Evolutionary conservation across 2,888 invertebrate species (phyloP), one percentile per base, ranked within the genome.

Genomic region (Cataglyphis altisquamis): DNA sequence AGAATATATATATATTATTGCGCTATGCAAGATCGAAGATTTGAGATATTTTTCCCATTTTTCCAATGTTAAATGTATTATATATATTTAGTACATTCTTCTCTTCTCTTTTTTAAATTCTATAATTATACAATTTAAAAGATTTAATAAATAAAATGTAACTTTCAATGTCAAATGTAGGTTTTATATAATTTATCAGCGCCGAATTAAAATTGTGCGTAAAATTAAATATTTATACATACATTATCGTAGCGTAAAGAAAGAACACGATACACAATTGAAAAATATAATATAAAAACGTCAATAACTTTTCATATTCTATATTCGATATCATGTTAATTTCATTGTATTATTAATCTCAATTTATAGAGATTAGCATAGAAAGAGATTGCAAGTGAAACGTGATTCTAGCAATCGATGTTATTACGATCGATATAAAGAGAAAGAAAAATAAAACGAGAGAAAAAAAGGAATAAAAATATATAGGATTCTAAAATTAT

Each of bases 351-450:
- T 25, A 25, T 67, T 12, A 66, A 10, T 66, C 21, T 39, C 1
- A 25, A 15, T 66, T 9, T 39, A 41, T n/a, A 52, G n/a, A 9
- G 21, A 41, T 25, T n/a, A 39, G 1, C 21, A 66, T 41, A 25
- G 25, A 12, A 41, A 45, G 4, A 39, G 1, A 67, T 0, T 5
- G 12, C 8, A 12, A 68, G 12, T 3, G 3, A 55, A 21, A 57
- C n/a, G 12, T 32, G n/a, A n/a, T 10, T 8, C 52, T 18, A 67
- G 29, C 45, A 67, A 25, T 68, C 36, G 15, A 70, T 55, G 68
- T 21, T 48, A 48, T 48, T 52, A 70, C 15, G 21, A 70, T 70
- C 32, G 55, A 70, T 55, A 55, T 18, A 48, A 52, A 4, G 10
- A 68, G 9, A 48, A 18, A 45, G 41, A 8, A 52, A 52, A 18